Base-by-base conservation (phyloP, 2,888 invertebrate species). In the Eupithecia abbreviata region DNA sequence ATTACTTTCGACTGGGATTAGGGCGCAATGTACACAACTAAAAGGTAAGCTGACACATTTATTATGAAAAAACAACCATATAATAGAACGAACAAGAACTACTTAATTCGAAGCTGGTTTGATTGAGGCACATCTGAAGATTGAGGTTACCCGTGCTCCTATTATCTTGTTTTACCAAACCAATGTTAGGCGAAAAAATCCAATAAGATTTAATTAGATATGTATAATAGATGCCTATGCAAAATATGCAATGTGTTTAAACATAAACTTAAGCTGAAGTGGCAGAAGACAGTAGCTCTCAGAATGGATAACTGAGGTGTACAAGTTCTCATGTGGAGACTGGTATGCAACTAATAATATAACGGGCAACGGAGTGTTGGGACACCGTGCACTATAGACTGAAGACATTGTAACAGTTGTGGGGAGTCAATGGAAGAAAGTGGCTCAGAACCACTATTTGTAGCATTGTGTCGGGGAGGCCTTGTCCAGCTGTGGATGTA, bases 1-100 rank as follows among this genome's bases (percentile, higher is more conserved):
- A 30, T 85, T 93, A 13, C 85, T 94, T 62, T 90, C 94, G 71
- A 80, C 87, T 41, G 89, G 92, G 70, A 83, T 94, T 41, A 90
- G 85, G 80, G 81, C 90, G 76, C 94, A 93, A 85, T 90, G 87
- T 76, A 84, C 85, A 68, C 88, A 87, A 80, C 79, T 85, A 70
- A 85, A 84, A 88, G 91, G 93, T 93, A 87, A 84, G 72, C 79
- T 41, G 9, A 47, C 30, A 5, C 13, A 41, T 30, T 69, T n/a
- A 67, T 42, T 42, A 66, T 65, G 13, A 18, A 18, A 10, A 4
- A 18, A 10, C 42, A 6, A 15, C 15, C 4, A 15, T 66, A 6
- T 66, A 6, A 13, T 15, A 15, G 0, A 7, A 15, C 7, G 6
- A 66, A 7, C 10, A 4, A 15, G 3, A 66, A 10, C 7, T 30